Evolutionary conservation across 2,888 invertebrate species (phyloP).

Genomic region (Cotesia congregata): DNA sequence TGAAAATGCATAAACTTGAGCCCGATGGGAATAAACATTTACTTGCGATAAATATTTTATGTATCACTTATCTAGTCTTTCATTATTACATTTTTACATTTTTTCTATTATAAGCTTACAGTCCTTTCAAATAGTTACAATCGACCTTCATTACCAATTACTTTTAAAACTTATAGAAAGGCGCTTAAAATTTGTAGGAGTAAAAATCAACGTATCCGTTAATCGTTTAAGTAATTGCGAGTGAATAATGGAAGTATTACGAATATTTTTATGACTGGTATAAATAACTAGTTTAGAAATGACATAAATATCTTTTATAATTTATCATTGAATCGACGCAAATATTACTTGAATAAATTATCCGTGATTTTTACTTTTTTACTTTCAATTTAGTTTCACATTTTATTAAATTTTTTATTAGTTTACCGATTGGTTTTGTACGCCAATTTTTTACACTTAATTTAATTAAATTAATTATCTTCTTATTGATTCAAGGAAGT

Average conservation of each 20-base stretch:
- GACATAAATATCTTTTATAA: not conserved
- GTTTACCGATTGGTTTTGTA: not conserved
- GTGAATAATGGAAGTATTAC: not conserved
- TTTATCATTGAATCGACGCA: not conserved
- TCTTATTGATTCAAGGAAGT: not conserved
- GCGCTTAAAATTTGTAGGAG: not conserved
- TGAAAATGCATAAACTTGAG: constrained; percentile 2
- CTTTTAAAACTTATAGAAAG: not conserved
- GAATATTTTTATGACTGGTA: not conserved
- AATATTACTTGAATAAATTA: not conserved
- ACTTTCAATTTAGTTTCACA: not conserved
- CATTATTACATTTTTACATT: not conserved
- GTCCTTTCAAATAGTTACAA: not conserved
- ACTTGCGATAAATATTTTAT: not conserved
- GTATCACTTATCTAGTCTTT: not conserved
- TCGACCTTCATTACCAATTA: constrained; percentile 8
- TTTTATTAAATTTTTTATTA: not conserved
- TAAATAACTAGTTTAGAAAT: not conserved
- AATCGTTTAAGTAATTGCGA: not conserved
- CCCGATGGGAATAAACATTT: not conserved
- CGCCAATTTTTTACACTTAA: not conserved
- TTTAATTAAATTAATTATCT: not conserved
- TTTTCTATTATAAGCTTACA: not conserved
- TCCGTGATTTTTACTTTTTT: not conserved
- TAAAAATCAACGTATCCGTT: not conserved